Percentiles rank a stretch among this genome's conserved stretches.
phyloP scores from a whole-genome alignment of 2,797 vertebrate species.

The Hyperoplus immaculatus region DNA sequence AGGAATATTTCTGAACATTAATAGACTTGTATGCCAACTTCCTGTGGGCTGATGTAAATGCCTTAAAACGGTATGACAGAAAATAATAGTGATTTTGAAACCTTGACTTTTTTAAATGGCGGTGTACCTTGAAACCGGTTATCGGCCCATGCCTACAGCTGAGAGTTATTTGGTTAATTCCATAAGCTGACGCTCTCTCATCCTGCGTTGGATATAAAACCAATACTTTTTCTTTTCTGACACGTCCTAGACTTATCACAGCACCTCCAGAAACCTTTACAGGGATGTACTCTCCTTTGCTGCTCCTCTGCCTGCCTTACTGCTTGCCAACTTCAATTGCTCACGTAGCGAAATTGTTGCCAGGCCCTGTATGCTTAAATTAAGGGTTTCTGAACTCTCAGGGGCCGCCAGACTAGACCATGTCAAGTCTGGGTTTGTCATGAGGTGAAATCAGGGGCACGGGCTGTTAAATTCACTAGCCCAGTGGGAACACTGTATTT shows the following conservation, averaged over 20 bases:
- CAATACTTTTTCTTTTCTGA: slow-evolving; percentile 15
- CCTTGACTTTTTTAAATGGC: too few relatives aligned
- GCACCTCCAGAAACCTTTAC: slow-evolving; percentile 17
- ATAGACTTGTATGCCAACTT: too few relatives aligned
- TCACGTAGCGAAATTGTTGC: slow-evolving; percentile 38
- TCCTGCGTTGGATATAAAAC: not conserved
- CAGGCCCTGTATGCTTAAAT: slow-evolving; percentile 42
- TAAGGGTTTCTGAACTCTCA: slow-evolving; percentile 29
- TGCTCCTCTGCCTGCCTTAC: slow-evolving; percentile 22
- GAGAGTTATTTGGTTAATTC: not conserved
- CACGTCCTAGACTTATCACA: slow-evolving; percentile 16
- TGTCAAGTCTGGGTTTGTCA: slow-evolving; percentile 54
- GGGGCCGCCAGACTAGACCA: slow-evolving; percentile 22
- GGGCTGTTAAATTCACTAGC: slow-evolving; percentile 49
- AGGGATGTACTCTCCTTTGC: slow-evolving; percentile 10
- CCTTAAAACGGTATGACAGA: too few relatives aligned
- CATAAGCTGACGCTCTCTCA: not conserved
- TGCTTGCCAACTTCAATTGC: slow-evolving; percentile 36
- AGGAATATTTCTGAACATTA: too few relatives aligned
- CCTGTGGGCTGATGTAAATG: too few relatives aligned
- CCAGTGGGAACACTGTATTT: slow-evolving; percentile 3
- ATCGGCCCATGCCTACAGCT: too few relatives aligned
- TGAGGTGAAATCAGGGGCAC: slow-evolving; percentile 47
- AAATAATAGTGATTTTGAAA: too few relatives aligned
- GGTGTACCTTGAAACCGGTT: too few relatives aligned